Conservation (phyloP, 1,140 invertebrate species). For the Scaptomyza pallida region DNA sequence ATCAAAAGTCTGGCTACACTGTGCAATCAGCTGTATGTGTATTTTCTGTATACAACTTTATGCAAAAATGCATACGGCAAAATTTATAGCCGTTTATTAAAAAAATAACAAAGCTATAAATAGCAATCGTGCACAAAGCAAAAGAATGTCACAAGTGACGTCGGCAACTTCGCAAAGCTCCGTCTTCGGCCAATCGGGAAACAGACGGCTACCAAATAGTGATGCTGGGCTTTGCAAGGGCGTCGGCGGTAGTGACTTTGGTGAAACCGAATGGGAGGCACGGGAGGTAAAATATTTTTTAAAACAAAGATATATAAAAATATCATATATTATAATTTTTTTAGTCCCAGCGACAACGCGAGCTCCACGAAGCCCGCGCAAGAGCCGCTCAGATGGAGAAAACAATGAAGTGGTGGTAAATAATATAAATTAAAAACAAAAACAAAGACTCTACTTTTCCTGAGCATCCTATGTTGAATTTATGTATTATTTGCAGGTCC, state of each 20-base stretch:
- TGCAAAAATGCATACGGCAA: constrained; percentile 39
- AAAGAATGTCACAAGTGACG: constrained; percentile 66
- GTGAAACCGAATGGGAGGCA: constrained; percentile 88
- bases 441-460: neutral
- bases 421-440: neutral
- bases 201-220: constrained; percentile 51
- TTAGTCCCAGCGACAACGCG: constrained; percentile 89
- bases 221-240: constrained; percentile 50
- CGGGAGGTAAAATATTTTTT: constrained; percentile 87
- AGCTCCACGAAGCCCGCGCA: constrained; percentile 95
- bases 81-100: constrained; percentile 47
- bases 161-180: constrained; percentile 59
- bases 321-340: constrained; percentile 3
- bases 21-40: constrained; percentile 21
- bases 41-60: constrained; percentile 54
- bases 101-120: neutral
- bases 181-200: constrained; percentile 43
- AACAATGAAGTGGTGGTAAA: constrained; percentile 97
- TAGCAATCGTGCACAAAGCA: neutral
- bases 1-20: constrained; percentile 20
- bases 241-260: constrained; percentile 77
- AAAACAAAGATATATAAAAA: too few relatives aligned
- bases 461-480: constrained; percentile 1
- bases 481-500: constrained; percentile 86
- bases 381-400: constrained; percentile 98